These are phyloP conservation scores for Falco punctatus DNA, from an alignment of 2,113 vertebrate genomes.

Conservation along the genomic window DNA sequence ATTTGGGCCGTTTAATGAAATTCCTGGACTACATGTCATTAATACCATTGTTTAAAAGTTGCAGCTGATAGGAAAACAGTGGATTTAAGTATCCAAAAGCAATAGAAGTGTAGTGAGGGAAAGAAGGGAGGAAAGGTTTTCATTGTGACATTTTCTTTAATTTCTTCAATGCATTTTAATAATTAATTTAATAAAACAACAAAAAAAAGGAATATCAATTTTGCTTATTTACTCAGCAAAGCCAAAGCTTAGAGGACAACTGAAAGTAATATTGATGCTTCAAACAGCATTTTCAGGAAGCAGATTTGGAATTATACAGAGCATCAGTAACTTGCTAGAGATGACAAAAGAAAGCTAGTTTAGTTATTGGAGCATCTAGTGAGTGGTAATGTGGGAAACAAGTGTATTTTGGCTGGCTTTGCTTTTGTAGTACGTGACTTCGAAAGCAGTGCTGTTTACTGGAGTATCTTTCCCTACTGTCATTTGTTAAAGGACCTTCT, in stretches of 20 bases:
- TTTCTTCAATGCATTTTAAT: constrained; percentile 51
- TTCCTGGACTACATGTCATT: neutral
- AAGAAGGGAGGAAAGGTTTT: neutral
- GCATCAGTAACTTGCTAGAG: neutral
- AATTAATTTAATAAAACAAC: constrained; percentile 42
- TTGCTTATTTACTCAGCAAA: neutral
- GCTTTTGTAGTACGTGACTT: neutral
- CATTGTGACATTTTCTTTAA: neutral
- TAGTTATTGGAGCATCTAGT: neutral
- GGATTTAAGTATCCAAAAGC: neutral
- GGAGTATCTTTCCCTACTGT: neutral
- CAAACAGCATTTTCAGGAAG: neutral
- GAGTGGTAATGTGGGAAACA: neutral
- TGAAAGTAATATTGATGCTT: neutral
- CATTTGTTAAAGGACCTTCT: neutral
- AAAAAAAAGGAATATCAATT: neutral
- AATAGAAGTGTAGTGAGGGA: neutral
- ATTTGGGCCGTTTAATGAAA: neutral
- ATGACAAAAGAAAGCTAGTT: constrained; percentile 12
- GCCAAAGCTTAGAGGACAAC: neutral
- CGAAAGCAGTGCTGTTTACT: neutral
- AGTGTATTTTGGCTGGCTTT: neutral
- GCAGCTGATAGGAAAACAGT: neutral
- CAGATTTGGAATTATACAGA: neutral
- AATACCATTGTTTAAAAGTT: neutral